A percentile compares a stretch with the other conserved stretches of the same genome.
phyloP scores from a whole-genome alignment of 2,888 invertebrate genomes.

The Orchesellides sinensis region DNA sequence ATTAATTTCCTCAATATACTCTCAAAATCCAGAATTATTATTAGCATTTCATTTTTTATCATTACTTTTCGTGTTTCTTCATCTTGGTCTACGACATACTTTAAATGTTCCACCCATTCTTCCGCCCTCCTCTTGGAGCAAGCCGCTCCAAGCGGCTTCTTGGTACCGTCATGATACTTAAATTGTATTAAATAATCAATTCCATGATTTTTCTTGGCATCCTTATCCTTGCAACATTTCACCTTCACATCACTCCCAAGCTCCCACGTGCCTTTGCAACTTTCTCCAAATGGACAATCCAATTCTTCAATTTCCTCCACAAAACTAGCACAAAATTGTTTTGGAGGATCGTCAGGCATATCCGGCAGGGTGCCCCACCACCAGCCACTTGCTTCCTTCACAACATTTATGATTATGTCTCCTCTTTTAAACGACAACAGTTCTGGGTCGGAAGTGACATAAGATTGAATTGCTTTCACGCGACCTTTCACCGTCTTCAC shows the following conservation, averaged over 20 bases:
- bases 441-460: background rate
- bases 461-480: conserved; percentile 30
- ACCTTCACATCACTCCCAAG: background rate
- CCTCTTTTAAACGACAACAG: conserved; percentile 19
- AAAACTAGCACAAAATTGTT: conserved; percentile 29
- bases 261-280: background rate
- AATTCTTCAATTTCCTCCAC: conserved; percentile 40
- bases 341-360: background rate
- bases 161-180: conserved; percentile 23
- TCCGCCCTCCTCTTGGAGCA: conserved; percentile 32
- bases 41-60: too few relatives aligned
- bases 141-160: conserved; percentile 20
- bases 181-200: conserved; percentile 25
- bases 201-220: background rate
- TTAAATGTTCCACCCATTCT: conserved; percentile 48
- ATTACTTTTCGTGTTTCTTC: conserved; percentile 4
- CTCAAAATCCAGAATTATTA: background rate
- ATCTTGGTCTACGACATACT: conserved; percentile 13
- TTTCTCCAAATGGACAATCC: conserved; percentile 15
- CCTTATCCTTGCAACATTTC: conserved; percentile 23
- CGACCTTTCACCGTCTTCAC: conserved; percentile 43
- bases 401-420: conserved; percentile 31
- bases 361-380: conserved; percentile 23
- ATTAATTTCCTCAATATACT: background rate
- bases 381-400: conserved; percentile 29